Evolutionary conservation across 1,140 invertebrate genomes (phyloP).

Genomic region (Neuroterus valhalla): DNA sequence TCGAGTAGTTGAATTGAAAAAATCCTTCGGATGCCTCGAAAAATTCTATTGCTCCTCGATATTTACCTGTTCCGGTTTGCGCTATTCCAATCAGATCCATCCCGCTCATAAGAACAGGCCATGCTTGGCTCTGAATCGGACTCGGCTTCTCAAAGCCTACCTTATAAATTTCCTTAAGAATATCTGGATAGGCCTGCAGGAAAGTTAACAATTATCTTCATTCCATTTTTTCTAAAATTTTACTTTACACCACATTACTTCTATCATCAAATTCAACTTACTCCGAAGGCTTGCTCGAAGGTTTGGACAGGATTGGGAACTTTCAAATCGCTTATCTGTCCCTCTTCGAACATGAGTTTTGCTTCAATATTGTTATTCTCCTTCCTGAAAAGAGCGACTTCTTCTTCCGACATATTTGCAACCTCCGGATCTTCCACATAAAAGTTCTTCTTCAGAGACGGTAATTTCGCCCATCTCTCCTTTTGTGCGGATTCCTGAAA

Average conservation of each 20-base stretch:
- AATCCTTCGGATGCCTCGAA: too few relatives aligned
- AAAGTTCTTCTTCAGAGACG: constrained; percentile 86
- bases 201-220: constrained; percentile 26
- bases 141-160: constrained; percentile 89
- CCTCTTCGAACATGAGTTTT: constrained; percentile 68
- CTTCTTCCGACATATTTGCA: constrained; percentile 77
- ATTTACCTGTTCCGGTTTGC: constrained; percentile 90
- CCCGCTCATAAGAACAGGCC: constrained; percentile 90
- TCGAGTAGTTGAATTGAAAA: too few relatives aligned
- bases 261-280: constrained; percentile 38
- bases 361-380: constrained; percentile 86
- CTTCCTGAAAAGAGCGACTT: constrained; percentile 79
- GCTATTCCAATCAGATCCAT: constrained; percentile 95
- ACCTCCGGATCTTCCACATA: constrained; percentile 87
- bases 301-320: constrained; percentile 90
- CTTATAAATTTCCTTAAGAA: constrained; percentile 87
- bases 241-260: constrained; percentile 9
- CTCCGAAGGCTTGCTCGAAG: constrained; percentile 89
- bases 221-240: constrained; percentile 3
- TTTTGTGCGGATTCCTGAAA: constrained; percentile 75
- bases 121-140: constrained; percentile 93
- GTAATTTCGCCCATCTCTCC: constrained; percentile 79
- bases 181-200: constrained; percentile 83
- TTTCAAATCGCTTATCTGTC: constrained; percentile 58
- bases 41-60: constrained; percentile 8